Conservation (phyloP, 2,113 vertebrate species). For the Etheostoma cragini region DNA sequence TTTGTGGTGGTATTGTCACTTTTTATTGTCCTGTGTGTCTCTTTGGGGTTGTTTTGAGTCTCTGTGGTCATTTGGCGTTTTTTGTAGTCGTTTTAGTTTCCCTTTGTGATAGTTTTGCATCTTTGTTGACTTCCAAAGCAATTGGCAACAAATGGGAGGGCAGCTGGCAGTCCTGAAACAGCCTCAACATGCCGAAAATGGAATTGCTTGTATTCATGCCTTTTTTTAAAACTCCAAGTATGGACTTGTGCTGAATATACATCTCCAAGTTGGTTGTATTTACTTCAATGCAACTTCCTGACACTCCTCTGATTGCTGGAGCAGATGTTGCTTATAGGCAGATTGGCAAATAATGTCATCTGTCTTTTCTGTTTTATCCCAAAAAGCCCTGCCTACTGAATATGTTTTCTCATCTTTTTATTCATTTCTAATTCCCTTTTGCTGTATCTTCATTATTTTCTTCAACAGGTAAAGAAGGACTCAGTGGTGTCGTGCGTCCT, state of each 20-base stretch:
- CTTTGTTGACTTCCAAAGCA: slow-evolving; percentile 33
- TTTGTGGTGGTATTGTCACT: too few species aligned
- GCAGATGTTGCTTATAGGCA: slow-evolving; percentile 35
- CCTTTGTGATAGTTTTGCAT: too few species aligned
- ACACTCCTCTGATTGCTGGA: slow-evolving; percentile 11
- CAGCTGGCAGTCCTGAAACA: slow-evolving; percentile 35
- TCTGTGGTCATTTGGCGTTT: too few species aligned
- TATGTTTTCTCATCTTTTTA: neutral
- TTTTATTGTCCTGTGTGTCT: too few species aligned
- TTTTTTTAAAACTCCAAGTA: slow-evolving; percentile 24
- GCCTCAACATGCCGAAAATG: slow-evolving; percentile 11
- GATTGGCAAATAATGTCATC: neutral
- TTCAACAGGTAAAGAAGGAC: slow-evolving; percentile 84
- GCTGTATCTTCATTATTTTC: neutral
- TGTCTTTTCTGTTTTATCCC: neutral
- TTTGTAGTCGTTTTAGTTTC: too few species aligned
- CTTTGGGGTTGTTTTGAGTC: too few species aligned
- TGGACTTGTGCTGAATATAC: neutral
- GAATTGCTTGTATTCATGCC: slow-evolving; percentile 9
- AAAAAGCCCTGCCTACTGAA: neutral
- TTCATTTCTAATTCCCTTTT: neutral
- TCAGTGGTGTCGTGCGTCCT: slow-evolving; percentile 88
- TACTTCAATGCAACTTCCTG: slow-evolving; percentile 6
- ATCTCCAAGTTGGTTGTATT: slow-evolving; percentile 20
- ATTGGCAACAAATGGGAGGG: slow-evolving; percentile 54